Evolutionary conservation across 2,888 invertebrate species (phyloP), one percentile per base, ranked within the genome.

Genomic region (Metallyticus violacea): DNA sequence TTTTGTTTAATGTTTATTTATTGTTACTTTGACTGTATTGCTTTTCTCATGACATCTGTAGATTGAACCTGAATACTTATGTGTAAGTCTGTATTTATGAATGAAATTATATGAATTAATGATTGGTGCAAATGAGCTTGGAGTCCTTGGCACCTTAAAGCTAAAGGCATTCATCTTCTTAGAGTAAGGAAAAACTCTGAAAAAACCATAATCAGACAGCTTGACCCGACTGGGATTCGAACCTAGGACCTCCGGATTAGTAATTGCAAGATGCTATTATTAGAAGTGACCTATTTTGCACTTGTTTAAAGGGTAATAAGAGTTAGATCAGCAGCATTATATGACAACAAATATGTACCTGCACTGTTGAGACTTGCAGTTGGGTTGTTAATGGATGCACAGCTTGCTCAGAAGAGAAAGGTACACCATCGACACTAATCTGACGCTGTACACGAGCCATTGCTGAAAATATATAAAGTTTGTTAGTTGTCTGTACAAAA

Each of bases 371-470:
- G 85, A 93, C 92, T 91, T 93, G 93, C 40, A 93, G 90, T 88
- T 92, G 92, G 81, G 92, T 91, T 83, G 93, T 91, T 86, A 92
- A 89, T 86, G 91, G 91, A 79, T 91, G 84, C 81, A 88, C 89
- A 88, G 87, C 91, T n/a, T 87, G 88, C 81, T 91, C 89, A 91
- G 88, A 87, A 90, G 90, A 85, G 79, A 88, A 86, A 28, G 90
- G 86, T 82, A 90, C 89, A 30, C 90, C 91, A 88, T 92, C 92
- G 62, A 91, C 91, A 62, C 90, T 91, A 86, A 94, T 92, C 90
- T 93, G 93, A 81, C 94, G 91, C 88, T 94, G 94, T 82, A 94
- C 94, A 89, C 93, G 91, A 28, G 93, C 93, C 89, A 94, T 94
- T 78, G 93, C 94, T 94, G 89, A 15, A 86, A 86, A 28, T 7